These are phyloP conservation scores for Mesitornis unicolor DNA, from an alignment of 2,113 vertebrate species.

Conservation along the genomic window DNA sequence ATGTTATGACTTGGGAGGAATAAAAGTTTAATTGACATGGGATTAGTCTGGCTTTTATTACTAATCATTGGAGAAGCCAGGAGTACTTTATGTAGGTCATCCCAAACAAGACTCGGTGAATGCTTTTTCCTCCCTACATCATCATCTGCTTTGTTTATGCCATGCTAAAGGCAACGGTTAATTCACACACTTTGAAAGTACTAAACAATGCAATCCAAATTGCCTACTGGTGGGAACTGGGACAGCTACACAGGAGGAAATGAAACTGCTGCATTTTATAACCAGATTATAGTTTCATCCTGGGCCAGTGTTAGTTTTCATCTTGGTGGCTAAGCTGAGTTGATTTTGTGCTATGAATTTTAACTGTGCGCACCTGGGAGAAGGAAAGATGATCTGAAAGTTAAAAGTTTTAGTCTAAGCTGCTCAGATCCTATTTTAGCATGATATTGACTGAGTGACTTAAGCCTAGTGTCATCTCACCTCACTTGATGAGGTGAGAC, in stretches of 20 bases:
- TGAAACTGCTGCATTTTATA: conserved; percentile 1
- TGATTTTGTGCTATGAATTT: not conserved
- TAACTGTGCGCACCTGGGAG: not conserved
- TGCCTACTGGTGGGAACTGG: conserved; percentile 15
- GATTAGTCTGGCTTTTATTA: conserved; percentile 29
- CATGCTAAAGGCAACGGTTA: conserved; percentile 11
- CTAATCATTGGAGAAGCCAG: not conserved
- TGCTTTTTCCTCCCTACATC: not conserved
- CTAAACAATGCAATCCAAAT: not conserved
- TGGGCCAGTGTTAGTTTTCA: not conserved
- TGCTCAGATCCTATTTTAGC: not conserved
- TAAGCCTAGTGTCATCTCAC: not conserved
- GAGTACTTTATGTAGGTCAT: conserved; percentile 34
- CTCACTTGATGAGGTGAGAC: no score
- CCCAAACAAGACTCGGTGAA: not conserved
- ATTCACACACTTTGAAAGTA: not conserved
- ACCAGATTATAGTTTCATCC: not conserved
- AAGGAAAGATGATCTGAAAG: not conserved
- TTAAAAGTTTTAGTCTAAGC: not conserved
- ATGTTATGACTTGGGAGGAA: not conserved
- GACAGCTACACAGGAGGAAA: not conserved
- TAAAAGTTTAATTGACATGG: not conserved
- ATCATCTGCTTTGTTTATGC: conserved; percentile 29
- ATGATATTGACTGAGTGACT: not conserved
- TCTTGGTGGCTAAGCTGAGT: not conserved